These are phyloP conservation scores for Miniopterus natalensis DNA, from an alignment of 2,113 vertebrate species.

Conservation along the genomic window DNA sequence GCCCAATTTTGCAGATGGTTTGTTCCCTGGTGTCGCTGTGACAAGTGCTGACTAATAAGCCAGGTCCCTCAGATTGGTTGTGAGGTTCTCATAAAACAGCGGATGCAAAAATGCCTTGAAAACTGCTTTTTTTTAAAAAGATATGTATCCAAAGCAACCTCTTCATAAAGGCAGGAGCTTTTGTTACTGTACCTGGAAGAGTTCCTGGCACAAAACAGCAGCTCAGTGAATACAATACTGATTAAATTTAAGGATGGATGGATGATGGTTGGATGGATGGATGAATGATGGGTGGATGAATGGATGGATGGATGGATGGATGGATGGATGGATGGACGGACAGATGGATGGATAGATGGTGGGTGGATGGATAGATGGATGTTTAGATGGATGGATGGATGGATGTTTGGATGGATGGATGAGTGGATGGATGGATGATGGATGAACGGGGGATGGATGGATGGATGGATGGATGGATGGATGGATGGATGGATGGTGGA, in stretches of 20 bases:
- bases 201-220: not conserved
- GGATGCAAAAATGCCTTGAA: not conserved
- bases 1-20: not conserved
- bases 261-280: too few relatives aligned
- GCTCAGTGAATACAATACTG: not conserved
- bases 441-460: not conserved
- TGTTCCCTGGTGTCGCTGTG: not conserved
- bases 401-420: not conserved
- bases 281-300: too few relatives aligned
- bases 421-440: not conserved
- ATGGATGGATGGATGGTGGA: not conserved
- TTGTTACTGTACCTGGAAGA: not conserved
- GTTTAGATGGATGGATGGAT: too few relatives aligned
- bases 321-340: not conserved
- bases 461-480: not conserved
- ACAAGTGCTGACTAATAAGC: not conserved
- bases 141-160: not conserved
- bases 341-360: too few relatives aligned
- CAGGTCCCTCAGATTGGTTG: too few relatives aligned
- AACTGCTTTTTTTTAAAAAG: not conserved
- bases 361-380: too few relatives aligned
- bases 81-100: not conserved
- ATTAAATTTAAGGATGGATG: not conserved
- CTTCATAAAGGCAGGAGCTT: not conserved
- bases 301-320: too few relatives aligned